These are phyloP conservation scores for Nomada ruficornis DNA, from an alignment of 2,888 invertebrate genomes.

Conservation along the genomic window DNA sequence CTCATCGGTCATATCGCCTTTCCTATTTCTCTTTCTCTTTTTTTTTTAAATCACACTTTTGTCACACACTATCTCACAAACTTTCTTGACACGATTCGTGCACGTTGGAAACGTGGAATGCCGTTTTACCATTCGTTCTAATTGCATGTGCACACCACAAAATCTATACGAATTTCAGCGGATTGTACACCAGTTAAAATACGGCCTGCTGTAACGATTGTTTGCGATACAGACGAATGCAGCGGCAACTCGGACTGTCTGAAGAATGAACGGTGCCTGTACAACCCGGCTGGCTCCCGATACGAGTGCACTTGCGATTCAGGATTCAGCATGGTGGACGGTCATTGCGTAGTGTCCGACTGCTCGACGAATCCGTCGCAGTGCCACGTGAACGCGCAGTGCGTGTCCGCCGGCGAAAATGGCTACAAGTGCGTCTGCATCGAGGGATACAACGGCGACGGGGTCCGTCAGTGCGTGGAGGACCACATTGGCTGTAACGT, in stretches of 20 bases:
- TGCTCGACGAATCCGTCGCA: conserved; percentile 83
- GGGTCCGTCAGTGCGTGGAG: conserved; percentile 79
- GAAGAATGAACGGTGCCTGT: conserved; percentile 90
- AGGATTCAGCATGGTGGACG: conserved; percentile 87
- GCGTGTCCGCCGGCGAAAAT: conserved; percentile 78
- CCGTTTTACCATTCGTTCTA: neutral
- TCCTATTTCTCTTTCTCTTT: conserved; percentile 3
- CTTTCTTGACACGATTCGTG: neutral
- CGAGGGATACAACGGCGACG: conserved; percentile 85
- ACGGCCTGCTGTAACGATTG: neutral
- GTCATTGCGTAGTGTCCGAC: conserved; percentile 78
- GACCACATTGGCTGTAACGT: conserved; percentile 88
- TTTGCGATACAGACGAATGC: conserved; percentile 86
- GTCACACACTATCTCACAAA: neutral
- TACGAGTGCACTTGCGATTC: conserved; percentile 92
- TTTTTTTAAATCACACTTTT: neutral
- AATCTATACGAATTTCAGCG: neutral
- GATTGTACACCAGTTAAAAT: neutral
- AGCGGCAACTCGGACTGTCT: conserved; percentile 88
- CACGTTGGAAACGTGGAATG: neutral
- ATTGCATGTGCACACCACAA: conserved; percentile 5
- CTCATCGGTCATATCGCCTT: conserved; percentile 85
- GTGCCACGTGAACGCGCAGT: conserved; percentile 86
- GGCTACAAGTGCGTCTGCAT: conserved; percentile 89
- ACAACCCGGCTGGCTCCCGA: conserved; percentile 85